Base-by-base conservation (phyloP, 2,888 invertebrate species). In the Pterostichus madidus region DNA sequence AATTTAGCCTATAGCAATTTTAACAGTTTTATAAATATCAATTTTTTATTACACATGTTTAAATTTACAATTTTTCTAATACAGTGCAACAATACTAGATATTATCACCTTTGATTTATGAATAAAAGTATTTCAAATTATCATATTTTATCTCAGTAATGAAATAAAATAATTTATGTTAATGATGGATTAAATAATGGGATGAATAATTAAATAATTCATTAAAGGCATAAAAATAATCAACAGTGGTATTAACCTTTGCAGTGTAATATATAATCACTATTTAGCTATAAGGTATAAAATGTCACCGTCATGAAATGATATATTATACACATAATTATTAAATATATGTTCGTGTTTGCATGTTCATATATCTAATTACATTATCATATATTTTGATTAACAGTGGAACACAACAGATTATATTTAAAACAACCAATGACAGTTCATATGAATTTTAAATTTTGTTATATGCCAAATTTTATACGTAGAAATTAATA, bases 361-460 rank as follows among this genome's bases (percentile, higher is more conserved):
- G 24, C 32, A 39, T 39, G 44, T 44, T 71, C 44, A 15, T 44
- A 44, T 71, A 71, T 71, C 68, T 71, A 71, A 71, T 71, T 71
- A 71, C 68, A 71, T 71, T 71, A 71, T 71, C 68, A 71, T 71
- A 71, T 71, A 71, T 71, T 71, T 71, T 71, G 68, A 71, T 71
- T 71, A 71, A 44, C 68, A 44, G 24, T 17, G 32, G 13, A 32
- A 64, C 17, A 71, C 68, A 71, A 68, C 49, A 31, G 44, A 52
- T 52, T 75, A 75, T 52, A 49, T 75, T 75, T 75, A 75, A 75
- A 75, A 75, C 32, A 75, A 32, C 53, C 75, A 49, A 32, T 75
- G 75, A 52, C 52, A 75, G 75, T 73, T 39, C 46, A 73, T 49
- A 73, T 73, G 73, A 44, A 73, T 73, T 73, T 49, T 73, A 73